Evolutionary conservation across 2,888 invertebrate genomes (phyloP), one percentile per base, ranked within the genome.

Genomic region (Nemotelus pantherinus): DNA sequence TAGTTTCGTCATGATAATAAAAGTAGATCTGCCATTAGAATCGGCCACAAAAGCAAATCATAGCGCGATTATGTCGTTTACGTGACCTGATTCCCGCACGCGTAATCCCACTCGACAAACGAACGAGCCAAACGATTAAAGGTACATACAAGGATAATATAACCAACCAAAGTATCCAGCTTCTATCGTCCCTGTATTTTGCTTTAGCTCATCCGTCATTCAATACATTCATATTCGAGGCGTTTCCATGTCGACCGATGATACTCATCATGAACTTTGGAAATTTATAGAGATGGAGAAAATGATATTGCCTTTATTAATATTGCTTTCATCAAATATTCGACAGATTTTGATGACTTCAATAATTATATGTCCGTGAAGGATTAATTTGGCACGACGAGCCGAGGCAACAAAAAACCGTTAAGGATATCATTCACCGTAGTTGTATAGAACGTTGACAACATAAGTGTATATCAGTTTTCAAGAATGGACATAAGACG

Each of bases 31-130:
- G 10, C 47, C 74, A 60, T 63, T 63, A 63, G 74, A 74, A 60
- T 76, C 50, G 72, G 50, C 78, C 47, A 65, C 71, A 70, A 79
- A 72, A 74, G 72, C 79, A 77, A 79, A 79, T 79, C 77, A 79
- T 79, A 78, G 77, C 77, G 77, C 76, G 77, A 80, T 74, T 80
- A 77, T 78, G 71, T 77, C 78, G 63, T 75, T 67, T 75, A 80
- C 80, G 80, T 80, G 80, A 70, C 71, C 65, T 55, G 78, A 76
- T 77, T 78, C 76, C 75, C 57, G 58, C 39, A 64, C 64, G 64
- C 64, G 25, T 25, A 58, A 72, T 58, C 10, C 9, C 60, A 72
- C 60, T 58, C 58, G 45, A 39, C 58, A 58, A n/a, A 70, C 43
- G 63, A 63, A 63, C 43, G 25, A 50, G 57, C 4, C 25, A 57